These are phyloP conservation scores for Morelia viridis DNA, from an alignment of 2,797 vertebrate genomes.

Conservation along the genomic window DNA sequence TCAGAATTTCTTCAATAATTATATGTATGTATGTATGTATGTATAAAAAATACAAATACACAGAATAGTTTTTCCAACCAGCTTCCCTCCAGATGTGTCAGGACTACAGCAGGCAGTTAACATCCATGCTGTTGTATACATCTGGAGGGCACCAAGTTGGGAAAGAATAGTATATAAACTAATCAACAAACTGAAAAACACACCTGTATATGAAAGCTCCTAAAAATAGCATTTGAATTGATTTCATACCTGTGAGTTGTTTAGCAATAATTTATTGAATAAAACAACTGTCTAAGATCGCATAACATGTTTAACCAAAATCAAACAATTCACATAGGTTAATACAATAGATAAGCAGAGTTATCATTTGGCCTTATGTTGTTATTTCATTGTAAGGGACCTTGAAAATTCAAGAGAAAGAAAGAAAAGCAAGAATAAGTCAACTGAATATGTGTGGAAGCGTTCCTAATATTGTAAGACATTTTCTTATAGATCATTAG, in stretches of 20 bases:
- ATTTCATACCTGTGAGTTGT: too few species aligned
- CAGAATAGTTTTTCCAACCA: neutral
- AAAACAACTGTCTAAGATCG: neutral
- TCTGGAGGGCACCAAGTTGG: neutral
- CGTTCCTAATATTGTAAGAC: neutral
- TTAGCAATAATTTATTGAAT: neutral
- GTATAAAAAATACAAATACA: neutral
- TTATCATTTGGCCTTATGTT: neutral
- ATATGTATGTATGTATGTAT: too few species aligned
- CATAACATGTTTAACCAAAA: neutral
- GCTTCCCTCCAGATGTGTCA: neutral
- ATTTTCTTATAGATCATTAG: neutral
- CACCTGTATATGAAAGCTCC: neutral
- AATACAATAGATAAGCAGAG: neutral
- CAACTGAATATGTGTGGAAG: neutral
- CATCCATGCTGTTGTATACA: neutral
- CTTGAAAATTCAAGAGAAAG: neutral
- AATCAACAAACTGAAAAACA: neutral
- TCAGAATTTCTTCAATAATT: neutral
- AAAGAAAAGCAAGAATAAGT: neutral
- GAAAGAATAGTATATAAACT: neutral
- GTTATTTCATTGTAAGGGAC: neutral
- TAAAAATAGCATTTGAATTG: neutral
- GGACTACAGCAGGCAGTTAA: neutral
- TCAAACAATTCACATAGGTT: neutral